Evolutionary conservation across 2,888 invertebrate species (phyloP).

Genomic region (Spilosoma lubricipeda): DNA sequence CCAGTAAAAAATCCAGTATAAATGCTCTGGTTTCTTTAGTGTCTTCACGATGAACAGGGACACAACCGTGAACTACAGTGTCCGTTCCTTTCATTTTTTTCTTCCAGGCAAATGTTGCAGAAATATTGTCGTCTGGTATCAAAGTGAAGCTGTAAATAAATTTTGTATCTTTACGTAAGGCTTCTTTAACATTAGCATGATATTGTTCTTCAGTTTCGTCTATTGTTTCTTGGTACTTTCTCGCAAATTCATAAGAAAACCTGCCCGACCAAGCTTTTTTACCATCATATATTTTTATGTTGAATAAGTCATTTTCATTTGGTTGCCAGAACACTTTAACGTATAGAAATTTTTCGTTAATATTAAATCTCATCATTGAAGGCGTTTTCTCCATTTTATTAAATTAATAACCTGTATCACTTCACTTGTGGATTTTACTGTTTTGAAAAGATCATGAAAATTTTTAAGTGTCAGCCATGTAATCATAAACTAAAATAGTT

Average conservation of each 20-base stretch:
- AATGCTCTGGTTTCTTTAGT: constrained; percentile 50
- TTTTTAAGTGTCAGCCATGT: not conserved
- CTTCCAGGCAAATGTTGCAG: constrained; percentile 68
- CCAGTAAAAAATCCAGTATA: constrained; percentile 67
- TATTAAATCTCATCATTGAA: constrained; percentile 58
- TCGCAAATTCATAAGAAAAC: constrained; percentile 62
- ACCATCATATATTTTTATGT: constrained; percentile 65
- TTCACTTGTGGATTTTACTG: constrained; percentile 7
- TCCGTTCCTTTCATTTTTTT: constrained; percentile 57
- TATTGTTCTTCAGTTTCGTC: constrained; percentile 64
- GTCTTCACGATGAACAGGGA: constrained; percentile 56
- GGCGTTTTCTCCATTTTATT: constrained; percentile 4
- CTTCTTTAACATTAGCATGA: constrained; percentile 54
- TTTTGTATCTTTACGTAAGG: constrained; percentile 44
- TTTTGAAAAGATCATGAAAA: not conserved
- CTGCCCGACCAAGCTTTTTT: constrained; percentile 67
- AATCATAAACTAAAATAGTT: not conserved
- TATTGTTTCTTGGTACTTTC: constrained; percentile 52
- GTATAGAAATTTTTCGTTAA: constrained; percentile 56
- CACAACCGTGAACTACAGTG: constrained; percentile 61
- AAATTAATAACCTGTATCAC: not conserved
- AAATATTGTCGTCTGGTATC: constrained; percentile 36
- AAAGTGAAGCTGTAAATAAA: constrained; percentile 57
- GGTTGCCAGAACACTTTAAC: constrained; percentile 66
- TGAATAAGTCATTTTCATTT: constrained; percentile 62